These are phyloP conservation scores for Anisognathus igniventris DNA, from an alignment of 2,797 vertebrate genomes.

Conservation along the genomic window DNA sequence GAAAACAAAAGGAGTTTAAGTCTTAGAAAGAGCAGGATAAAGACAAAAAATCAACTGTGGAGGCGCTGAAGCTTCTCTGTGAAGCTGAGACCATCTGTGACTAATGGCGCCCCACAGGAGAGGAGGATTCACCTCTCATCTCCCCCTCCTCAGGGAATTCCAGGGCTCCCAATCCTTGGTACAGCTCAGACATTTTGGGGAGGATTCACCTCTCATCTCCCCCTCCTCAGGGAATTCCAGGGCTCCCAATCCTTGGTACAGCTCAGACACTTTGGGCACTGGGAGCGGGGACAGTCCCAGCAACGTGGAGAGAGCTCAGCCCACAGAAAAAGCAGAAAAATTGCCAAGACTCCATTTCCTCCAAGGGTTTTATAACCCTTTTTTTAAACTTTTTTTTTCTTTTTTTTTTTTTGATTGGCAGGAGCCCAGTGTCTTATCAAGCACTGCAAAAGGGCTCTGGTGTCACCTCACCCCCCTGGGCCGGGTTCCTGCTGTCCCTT, in stretches of 20 bases:
- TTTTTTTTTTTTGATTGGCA: neutral
- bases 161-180: no score
- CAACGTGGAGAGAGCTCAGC: rapidly evolving
- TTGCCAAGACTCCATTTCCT: neutral
- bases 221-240: no score
- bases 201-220: no score
- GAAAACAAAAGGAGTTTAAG: neutral
- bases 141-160: no score
- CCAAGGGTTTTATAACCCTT: neutral
- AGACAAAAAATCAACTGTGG: rapidly evolving
- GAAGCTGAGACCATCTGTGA: neutral
- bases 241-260: no score
- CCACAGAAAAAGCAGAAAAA: neutral
- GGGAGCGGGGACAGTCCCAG: neutral
- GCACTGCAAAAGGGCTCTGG: neutral
- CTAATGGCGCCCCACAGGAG: rapidly evolving
- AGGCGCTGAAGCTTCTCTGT: neutral
- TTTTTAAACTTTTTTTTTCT: neutral
- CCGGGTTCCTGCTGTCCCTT: neutral
- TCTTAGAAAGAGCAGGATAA: neutral
- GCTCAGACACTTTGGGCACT: neutral
- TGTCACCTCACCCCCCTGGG: neutral
- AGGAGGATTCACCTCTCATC: no score
- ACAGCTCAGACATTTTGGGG: no score
- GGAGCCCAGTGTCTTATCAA: neutral